Evolutionary conservation across 2,113 vertebrate species (phyloP).

Genomic region (Cebus imitator): DNA sequence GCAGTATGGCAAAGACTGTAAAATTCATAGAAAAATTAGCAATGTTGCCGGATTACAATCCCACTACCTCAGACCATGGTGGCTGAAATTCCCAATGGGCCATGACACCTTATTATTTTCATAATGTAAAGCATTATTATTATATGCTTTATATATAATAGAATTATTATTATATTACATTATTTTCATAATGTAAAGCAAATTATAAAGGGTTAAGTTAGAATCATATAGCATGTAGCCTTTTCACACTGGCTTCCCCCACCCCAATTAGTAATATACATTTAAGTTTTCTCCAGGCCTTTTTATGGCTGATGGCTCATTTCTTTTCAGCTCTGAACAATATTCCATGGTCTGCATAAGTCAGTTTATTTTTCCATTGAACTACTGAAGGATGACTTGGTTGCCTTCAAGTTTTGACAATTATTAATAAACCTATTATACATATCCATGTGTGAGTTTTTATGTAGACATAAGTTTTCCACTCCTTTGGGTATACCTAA

Average conservation of each 20-base stretch:
- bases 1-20: not conserved
- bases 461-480: not conserved
- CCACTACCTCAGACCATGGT: not conserved
- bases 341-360: not conserved
- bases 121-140: too few species aligned
- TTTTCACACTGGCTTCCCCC: not conserved
- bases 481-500: not conserved
- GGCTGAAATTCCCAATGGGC: not conserved
- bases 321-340: not conserved
- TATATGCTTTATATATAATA: too few species aligned
- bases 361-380: not conserved
- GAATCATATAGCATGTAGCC: not conserved
- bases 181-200: not conserved
- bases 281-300: not conserved
- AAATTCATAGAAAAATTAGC: not conserved
- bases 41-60: not conserved
- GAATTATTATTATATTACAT: too few species aligned
- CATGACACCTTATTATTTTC: too few species aligned
- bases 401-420: not conserved
- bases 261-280: not conserved
- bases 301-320: not conserved
- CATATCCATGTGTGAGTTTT: not conserved
- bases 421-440: not conserved
- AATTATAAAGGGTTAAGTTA: not conserved
- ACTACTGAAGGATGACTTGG: not conserved